phyloP scores from a whole-genome alignment of 2,113 vertebrate species.

The Malurus elegans region DNA sequence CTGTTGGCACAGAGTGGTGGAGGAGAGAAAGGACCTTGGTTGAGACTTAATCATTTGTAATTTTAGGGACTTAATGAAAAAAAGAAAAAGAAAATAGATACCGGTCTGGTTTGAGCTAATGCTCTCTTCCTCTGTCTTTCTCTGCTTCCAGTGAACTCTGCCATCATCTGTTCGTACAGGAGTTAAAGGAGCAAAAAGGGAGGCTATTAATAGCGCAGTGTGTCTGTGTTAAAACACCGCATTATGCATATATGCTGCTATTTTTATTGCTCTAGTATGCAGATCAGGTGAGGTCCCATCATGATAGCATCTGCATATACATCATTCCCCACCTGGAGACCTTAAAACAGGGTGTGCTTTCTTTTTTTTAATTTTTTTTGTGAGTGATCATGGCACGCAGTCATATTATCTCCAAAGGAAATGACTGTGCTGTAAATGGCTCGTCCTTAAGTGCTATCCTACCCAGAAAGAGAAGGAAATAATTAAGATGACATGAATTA shows the following conservation, averaged over 20 bases:
- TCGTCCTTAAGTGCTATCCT: background rate
- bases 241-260: background rate
- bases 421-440: background rate
- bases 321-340: background rate
- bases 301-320: background rate
- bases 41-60: background rate
- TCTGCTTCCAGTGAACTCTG: background rate
- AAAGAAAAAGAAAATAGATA: background rate
- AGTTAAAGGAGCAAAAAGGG: background rate
- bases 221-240: background rate
- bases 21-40: background rate
- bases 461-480: conserved; percentile 44
- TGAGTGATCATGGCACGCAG: background rate
- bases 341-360: background rate
- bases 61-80: background rate
- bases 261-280: background rate
- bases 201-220: background rate
- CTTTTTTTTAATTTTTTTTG: background rate
- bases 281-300: background rate
- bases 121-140: background rate
- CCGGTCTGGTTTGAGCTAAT: background rate
- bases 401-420: background rate
- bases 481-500: conserved; percentile 58
- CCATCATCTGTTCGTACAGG: background rate
- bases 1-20: background rate